These are phyloP conservation scores for Beris chalybata DNA, from an alignment of 2,888 invertebrate genomes.

Conservation along the genomic window DNA sequence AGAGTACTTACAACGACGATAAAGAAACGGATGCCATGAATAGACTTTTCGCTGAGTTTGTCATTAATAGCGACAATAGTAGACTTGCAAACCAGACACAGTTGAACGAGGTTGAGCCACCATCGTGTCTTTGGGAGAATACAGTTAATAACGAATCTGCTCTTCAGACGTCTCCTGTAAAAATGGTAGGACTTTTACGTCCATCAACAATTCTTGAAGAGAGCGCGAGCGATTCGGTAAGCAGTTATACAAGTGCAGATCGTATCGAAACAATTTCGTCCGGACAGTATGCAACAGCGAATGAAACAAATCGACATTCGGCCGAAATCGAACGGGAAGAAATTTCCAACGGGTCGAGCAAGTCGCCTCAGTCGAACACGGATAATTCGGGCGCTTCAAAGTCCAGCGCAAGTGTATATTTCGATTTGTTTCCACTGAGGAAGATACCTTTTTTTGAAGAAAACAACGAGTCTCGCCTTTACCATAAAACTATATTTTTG, in stretches of 20 bases:
- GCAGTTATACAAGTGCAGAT: constrained; percentile 30
- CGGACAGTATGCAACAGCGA: constrained; percentile 50
- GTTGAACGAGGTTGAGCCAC: constrained; percentile 52
- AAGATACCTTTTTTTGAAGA: constrained; percentile 1
- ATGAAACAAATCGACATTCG: constrained; percentile 41
- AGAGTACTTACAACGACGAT: constrained; percentile 33
- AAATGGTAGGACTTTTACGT: constrained; percentile 52
- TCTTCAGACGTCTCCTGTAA: constrained; percentile 48
- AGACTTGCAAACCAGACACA: constrained; percentile 47
- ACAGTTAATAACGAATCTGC: constrained; percentile 43
- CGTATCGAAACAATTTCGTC: constrained; percentile 45
- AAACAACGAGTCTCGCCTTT: neutral
- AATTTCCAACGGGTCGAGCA: neutral
- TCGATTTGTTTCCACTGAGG: constrained; percentile 19
- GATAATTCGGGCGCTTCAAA: constrained; percentile 9
- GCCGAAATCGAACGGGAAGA: neutral
- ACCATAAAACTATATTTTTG: constrained; percentile 15
- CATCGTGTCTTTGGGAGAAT: constrained; percentile 53
- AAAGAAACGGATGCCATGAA: constrained; percentile 46
- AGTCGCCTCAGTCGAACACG: neutral
- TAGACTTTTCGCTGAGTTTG: constrained; percentile 45
- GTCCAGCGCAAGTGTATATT: constrained; percentile 14
- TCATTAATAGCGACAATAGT: constrained; percentile 12
- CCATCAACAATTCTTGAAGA: constrained; percentile 55
- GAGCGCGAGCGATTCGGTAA: constrained; percentile 24